Conservation (phyloP, 1,140 invertebrate genomes). For the Microplitis mediator region DNA sequence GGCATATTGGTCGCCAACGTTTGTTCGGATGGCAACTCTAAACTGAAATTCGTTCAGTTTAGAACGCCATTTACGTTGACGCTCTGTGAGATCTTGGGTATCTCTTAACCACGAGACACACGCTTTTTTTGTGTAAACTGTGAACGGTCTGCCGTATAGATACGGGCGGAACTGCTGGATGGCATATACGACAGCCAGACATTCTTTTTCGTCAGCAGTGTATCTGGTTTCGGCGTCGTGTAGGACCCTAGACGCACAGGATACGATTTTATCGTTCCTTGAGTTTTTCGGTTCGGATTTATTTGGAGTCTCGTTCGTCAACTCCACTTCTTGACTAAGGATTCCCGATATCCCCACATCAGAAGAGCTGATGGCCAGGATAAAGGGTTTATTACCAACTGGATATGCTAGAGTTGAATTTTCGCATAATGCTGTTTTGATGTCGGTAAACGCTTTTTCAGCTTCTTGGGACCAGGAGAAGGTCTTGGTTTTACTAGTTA, state of each 20-base stretch:
- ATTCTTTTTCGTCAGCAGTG: constrained; percentile 32
- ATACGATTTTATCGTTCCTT: not conserved
- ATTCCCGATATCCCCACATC: too few species aligned
- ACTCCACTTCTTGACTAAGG: too few species aligned
- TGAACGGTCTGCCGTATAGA: constrained; percentile 53
- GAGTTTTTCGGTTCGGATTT: not conserved
- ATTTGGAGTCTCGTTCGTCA: too few species aligned
- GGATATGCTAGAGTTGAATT: too few species aligned
- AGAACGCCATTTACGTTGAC: not conserved
- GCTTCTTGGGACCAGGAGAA: not conserved
- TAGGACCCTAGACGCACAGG: constrained; percentile 39
- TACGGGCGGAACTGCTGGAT: constrained; percentile 53
- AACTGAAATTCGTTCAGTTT: not conserved
- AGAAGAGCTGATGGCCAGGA: too few species aligned
- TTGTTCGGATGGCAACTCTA: not conserved
- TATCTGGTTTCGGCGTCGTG: constrained; percentile 40
- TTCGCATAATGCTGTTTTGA: too few species aligned
- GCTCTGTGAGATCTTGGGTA: not conserved
- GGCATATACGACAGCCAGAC: constrained; percentile 39
- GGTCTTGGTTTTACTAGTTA: not conserved
- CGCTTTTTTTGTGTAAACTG: constrained; percentile 56
- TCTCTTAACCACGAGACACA: constrained; percentile 48
- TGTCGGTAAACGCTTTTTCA: not conserved
- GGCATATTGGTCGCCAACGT: not conserved
- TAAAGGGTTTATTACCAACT: too few species aligned